Evolutionary conservation across 2,113 vertebrate species (phyloP).

Genomic region (Pipra filicauda): DNA sequence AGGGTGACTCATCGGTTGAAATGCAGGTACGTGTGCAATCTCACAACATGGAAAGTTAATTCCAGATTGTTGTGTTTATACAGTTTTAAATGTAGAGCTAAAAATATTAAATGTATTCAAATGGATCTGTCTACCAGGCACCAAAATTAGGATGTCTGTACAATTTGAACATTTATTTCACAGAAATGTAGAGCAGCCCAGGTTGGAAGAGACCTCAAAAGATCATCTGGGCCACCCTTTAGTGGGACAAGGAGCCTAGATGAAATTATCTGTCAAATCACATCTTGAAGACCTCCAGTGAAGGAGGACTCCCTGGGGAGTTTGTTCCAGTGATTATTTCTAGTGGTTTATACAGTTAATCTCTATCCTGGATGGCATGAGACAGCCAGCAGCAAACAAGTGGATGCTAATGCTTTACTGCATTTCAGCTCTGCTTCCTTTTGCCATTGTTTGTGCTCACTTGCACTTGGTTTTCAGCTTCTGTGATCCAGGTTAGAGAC

Average conservation of each 20-base stretch:
- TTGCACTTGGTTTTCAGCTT: neutral
- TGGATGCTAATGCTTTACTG: neutral
- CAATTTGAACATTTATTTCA: neutral
- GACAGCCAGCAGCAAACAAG: neutral
- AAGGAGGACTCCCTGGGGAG: neutral
- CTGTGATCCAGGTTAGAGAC: neutral
- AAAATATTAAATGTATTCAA: neutral
- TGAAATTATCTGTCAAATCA: neutral
- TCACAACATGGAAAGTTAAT: neutral
- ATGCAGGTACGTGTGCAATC: conserved; percentile 83
- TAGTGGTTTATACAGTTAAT: neutral
- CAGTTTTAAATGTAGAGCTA: neutral
- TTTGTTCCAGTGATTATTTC: neutral
- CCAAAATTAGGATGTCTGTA: neutral
- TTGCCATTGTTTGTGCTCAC: neutral
- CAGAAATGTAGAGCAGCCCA: neutral
- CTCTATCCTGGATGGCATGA: neutral
- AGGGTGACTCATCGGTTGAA: conserved; percentile 81
- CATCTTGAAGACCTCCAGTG: neutral
- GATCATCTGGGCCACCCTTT: neutral
- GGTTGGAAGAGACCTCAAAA: neutral
- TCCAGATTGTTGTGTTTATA: neutral
- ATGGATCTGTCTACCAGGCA: neutral
- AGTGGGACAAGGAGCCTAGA: neutral
- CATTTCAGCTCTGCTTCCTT: neutral